Evolutionary conservation across 2,797 vertebrate species (phyloP).

Genomic region (Lithobates sylvaticus): DNA sequence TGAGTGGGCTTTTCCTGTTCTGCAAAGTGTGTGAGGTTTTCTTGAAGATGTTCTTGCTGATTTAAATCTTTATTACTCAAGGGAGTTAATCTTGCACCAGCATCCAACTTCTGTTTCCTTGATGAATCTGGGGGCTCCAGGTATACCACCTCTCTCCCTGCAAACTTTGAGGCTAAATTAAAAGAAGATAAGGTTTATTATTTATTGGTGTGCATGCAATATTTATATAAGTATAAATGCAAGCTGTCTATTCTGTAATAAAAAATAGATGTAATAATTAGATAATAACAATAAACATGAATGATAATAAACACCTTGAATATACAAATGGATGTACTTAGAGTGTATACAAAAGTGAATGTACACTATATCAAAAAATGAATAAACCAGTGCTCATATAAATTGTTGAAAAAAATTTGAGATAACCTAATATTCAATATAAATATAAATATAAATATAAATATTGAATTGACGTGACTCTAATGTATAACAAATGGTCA

Average conservation of each 20-base stretch:
- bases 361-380: too few species aligned
- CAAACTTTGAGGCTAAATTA: constrained; percentile 79
- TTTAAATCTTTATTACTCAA: constrained; percentile 72
- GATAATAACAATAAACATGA: too few species aligned
- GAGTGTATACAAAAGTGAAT: too few species aligned
- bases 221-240: background rate
- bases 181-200: constrained; percentile 53
- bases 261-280: too few species aligned
- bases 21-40: constrained; percentile 61
- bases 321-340: too few species aligned
- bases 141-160: constrained; percentile 74
- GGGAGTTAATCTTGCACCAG: constrained; percentile 67
- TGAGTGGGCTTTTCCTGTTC: constrained; percentile 69
- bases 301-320: too few species aligned
- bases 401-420: too few species aligned
- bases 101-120: constrained; percentile 59
- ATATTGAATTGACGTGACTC: too few species aligned
- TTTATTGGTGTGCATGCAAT: background rate
- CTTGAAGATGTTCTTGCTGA: constrained; percentile 65
- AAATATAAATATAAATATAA: too few species aligned
- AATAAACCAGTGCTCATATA: too few species aligned
- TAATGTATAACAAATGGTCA: too few species aligned
- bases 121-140: constrained; percentile 75
- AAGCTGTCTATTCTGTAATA: background rate
- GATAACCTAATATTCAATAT: too few species aligned